These are phyloP conservation scores for Lasioglossum lativentre DNA, from an alignment of 2,888 invertebrate species.

Conservation along the genomic window DNA sequence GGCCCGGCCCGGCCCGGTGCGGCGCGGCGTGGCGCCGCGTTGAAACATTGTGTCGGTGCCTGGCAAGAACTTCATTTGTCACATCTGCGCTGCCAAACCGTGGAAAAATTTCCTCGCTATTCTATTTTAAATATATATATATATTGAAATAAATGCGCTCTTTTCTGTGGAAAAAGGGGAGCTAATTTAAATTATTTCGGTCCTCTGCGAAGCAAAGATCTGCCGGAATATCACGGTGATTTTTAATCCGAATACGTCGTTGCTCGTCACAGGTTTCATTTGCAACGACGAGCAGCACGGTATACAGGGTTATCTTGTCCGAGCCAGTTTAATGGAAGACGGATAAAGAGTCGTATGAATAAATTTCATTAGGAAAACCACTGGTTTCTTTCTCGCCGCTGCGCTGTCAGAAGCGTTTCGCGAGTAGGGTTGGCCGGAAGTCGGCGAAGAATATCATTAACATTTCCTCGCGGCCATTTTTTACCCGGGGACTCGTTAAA, in stretches of 20 bases:
- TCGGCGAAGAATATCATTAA: constrained; percentile 39
- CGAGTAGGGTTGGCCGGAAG: constrained; percentile 24
- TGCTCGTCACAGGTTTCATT: neutral
- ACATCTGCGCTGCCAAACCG: too few relatives aligned
- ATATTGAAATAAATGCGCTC: neutral
- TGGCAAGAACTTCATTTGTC: neutral
- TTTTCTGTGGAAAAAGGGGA: too few relatives aligned
- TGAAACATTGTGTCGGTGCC: neutral
- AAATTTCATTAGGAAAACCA: constrained; percentile 59
- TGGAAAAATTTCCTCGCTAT: neutral
- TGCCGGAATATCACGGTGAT: neutral
- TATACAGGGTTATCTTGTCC: neutral
- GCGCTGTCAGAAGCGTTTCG: constrained; percentile 18
- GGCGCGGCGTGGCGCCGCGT: neutral
- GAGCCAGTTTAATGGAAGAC: neutral
- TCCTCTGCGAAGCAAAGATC: neutral
- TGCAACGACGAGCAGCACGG: neutral
- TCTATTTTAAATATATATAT: neutral
- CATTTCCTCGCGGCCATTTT: constrained; percentile 16
- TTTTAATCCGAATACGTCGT: neutral
- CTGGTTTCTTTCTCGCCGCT: constrained; percentile 25
- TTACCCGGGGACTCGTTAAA: constrained; percentile 24
- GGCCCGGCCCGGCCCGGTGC: too few relatives aligned
- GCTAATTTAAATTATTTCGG: too few relatives aligned
- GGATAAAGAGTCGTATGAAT: constrained; percentile 54